phyloP scores from a whole-genome alignment of 2,797 vertebrate genomes.

The Aplochiton taeniatus region DNA sequence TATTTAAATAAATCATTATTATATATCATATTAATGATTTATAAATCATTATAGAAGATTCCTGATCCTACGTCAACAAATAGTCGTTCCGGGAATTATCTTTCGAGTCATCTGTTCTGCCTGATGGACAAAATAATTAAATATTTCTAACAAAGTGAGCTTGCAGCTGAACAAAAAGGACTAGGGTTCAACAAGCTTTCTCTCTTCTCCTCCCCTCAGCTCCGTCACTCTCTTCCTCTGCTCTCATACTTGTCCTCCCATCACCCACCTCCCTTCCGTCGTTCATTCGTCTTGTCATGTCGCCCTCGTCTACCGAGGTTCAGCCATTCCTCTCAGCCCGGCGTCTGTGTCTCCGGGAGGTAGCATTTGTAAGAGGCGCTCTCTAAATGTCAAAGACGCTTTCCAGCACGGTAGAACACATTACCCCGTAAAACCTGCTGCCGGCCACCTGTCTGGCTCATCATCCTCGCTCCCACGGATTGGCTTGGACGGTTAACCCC shows the following conservation, averaged over 20 bases:
- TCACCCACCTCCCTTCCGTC: slow-evolving; percentile 38
- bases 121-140: too few species aligned
- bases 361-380: slow-evolving; percentile 36
- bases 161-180: too few species aligned
- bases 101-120: too few species aligned
- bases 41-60: too few species aligned
- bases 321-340: slow-evolving; percentile 12
- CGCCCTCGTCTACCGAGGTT: slow-evolving; percentile 26
- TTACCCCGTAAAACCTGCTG: slow-evolving; percentile 65
- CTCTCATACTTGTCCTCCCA: neutral
- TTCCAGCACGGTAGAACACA: slow-evolving; percentile 55
- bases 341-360: slow-evolving; percentile 42
- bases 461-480: slow-evolving; percentile 60
- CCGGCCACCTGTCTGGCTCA: slow-evolving; percentile 71
- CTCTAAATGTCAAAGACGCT: slow-evolving; percentile 70
- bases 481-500: slow-evolving; percentile 67
- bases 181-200: neutral
- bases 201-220: neutral
- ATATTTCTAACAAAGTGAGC: too few species aligned
- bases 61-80: too few species aligned
- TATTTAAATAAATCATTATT: too few species aligned
- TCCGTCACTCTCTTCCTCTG: neutral
- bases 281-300: slow-evolving; percentile 21
- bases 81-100: too few species aligned
- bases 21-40: too few species aligned